phyloP scores from a whole-genome alignment of 2,888 invertebrate species.

The Palloptera scutellata region DNA sequence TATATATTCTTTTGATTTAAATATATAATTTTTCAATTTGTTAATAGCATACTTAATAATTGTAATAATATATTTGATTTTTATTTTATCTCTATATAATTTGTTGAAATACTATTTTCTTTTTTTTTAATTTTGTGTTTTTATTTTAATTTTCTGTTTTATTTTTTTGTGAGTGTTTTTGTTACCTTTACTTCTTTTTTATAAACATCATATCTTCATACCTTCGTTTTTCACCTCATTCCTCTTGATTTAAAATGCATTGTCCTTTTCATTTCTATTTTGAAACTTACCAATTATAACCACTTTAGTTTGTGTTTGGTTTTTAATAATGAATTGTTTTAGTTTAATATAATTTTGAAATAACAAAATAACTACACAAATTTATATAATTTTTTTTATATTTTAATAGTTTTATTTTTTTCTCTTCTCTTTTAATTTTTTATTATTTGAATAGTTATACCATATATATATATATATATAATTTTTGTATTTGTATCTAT shows the following conservation, averaged over 20 bases:
- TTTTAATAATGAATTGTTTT: background rate
- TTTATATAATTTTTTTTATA: conserved; percentile 2
- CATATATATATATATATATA: conserved; percentile 2
- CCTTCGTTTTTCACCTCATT: conserved; percentile 24
- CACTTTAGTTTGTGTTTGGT: background rate
- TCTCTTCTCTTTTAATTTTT: background rate
- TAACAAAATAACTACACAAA: conserved; percentile 1
- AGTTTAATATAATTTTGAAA: conserved; percentile 11
- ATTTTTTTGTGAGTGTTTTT: conserved; percentile 36
- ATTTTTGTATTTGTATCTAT: conserved; percentile 12
- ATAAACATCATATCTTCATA: background rate
- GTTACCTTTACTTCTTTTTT: conserved; percentile 4
- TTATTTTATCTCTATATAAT: conserved; percentile 14
- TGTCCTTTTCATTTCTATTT: conserved; percentile 28
- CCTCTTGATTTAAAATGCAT: conserved; percentile 16
- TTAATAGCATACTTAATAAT: conserved; percentile 31
- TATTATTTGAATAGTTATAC: background rate
- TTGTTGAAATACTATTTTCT: conserved; percentile 8
- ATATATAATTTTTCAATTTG: conserved; percentile 27
- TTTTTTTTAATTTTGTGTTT: conserved; percentile 20
- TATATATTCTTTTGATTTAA: conserved; percentile 4
- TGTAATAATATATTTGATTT: conserved; percentile 11
- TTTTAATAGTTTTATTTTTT: background rate
- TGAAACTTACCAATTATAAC: background rate
- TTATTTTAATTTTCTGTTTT: conserved; percentile 31